Evolutionary conservation across 2,888 invertebrate species (phyloP), one percentile per base, ranked within the genome.

Genomic region (Polyommatus iphigenia): DNA sequence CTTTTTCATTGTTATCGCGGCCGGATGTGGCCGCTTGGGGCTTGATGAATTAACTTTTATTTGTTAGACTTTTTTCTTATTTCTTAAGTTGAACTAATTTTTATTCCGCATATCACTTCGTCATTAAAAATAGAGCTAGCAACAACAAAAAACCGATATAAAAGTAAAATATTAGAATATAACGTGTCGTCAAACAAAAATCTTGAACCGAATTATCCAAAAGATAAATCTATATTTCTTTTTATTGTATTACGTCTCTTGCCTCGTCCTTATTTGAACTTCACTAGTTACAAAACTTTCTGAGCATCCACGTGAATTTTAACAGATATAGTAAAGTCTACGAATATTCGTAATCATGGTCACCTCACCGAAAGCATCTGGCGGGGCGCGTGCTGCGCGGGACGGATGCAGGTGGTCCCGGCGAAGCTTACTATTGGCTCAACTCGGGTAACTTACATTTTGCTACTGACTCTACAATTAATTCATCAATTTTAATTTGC

Each of bases 371-470:
- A 82, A 84, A 87, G 86, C 88, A 88, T 85, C 88, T 88, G 87
- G 88, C 85, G 81, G 79, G 82, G 91, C 93, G 90, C 92, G 93
- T 89, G 93, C 91, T 91, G 86, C 29, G 89, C 85, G 85, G 87
- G 90, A 92, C 91, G 93, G 91, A 91, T 87, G 93, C 93, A 93
- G 93, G 92, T 93, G 93, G 82, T 82, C 77, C 80, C 75, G 79
- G 79, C 82, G 79, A 78, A 85, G 67, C 29, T 67, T 29, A 86
- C 86, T 84, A 87, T 87, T 87, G 87, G 87, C 86, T 10, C 5
- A 67, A 67, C 29, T 32, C 24, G 29, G 62, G 62, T 67, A 67
- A 29, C 29, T 20, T 54, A 54, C 67, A 67, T 67, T 29, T 62
- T 67, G 29, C 67, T 67, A 67, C 67, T 29, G 7, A 29, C 67